Base-by-base conservation (phyloP, 2,888 invertebrate species). In the Pristionchus fissidentatus region DNA sequence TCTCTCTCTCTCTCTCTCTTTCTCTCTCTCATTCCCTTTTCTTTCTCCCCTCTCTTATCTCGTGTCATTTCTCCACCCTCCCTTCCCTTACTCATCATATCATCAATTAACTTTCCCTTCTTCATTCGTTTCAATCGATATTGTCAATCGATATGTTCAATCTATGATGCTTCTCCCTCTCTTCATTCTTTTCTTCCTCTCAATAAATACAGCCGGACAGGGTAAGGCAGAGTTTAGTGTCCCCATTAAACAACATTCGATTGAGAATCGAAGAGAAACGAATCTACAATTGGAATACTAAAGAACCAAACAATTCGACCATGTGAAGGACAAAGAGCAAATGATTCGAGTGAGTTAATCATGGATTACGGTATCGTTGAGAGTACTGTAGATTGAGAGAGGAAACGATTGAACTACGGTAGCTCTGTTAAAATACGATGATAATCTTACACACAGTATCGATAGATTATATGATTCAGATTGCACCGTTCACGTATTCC, bases 401-500 rank as follows among this genome's bases (percentile, higher is more conserved):
- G 57, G 57, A n/a, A 22, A 13, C 26, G n/a, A n/a, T n/a, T n/a
- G n/a, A n/a, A n/a, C n/a, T n/a, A n/a, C n/a, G n/a, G n/a, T n/a
- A n/a, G n/a, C n/a, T n/a, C n/a, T n/a, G n/a, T n/a, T n/a, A n/a
- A n/a, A n/a, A n/a, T n/a, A n/a, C n/a, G n/a, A n/a, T n/a, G n/a
- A n/a, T n/a, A n/a, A n/a, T n/a, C n/a, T n/a, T n/a, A n/a, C n/a
- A n/a, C n/a, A n/a, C n/a, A n/a, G n/a, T n/a, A 52, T 15, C 22
- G 22, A 52, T 15, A 52, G 52, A 52, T 15, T 10, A 52, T 15
- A 15, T 52, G 22, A 22, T 70, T 32, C n/a, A 70, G 70, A 70
- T 41, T 70, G 70, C 38, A 38, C 70, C 19, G 41, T 70, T 4
- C 70, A 70, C 38, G 70, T 70, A 13, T 70, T 70, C 70, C 35